Base-by-base conservation (phyloP, 2,113 vertebrate species). In the Lethenteron camtschaticum region DNA sequence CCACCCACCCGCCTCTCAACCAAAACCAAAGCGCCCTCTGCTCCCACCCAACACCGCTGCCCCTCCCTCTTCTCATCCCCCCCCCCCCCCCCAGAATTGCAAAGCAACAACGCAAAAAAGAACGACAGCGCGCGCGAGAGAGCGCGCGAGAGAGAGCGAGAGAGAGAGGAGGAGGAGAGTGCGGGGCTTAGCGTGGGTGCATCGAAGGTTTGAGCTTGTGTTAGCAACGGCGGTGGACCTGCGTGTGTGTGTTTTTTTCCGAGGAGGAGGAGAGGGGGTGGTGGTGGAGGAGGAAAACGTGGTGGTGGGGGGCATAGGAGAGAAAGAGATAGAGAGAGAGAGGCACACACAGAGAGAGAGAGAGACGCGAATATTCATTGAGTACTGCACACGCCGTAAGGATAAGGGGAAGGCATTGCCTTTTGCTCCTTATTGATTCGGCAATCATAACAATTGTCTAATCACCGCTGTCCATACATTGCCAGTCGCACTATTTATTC, bases 131-230 rank as follows among this genome's bases (percentile, higher is more conserved):
- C 13, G 59, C 13, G 59, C 4, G 59, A 63, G 59, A 63, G 59
- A 63, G 59, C 3, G 59, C 13, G 59, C 1, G 59, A 63, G 59
- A 63, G 59, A 63, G 59, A 63, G 59, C 3, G 59, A 63, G 59
- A 18, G 16, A 18, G 16, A 18, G 16, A 16, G 16, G 3, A 63
- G 59, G 13, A 4, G 20, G 59, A 18, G 59, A 63, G 59, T 14
- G 59, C 5, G 59, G 20, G 3, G 20, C 13, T 63, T 13, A 63
- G 59, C 13, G 59, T 8, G 59, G 41, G 41, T 41, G 41, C 41
- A 7, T 41, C 6, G 88, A 88, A 83, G 86, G 87, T 81, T 83
- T 81, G 76, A 79, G 83, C 81, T 77, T 78, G 77, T 81, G 81
- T 81, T 77, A 81, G 77, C 80, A 75, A 74, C 74, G 74, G 87